phyloP scores from a whole-genome alignment of 2,113 vertebrate species.

The Pachypanchax playfairii region DNA sequence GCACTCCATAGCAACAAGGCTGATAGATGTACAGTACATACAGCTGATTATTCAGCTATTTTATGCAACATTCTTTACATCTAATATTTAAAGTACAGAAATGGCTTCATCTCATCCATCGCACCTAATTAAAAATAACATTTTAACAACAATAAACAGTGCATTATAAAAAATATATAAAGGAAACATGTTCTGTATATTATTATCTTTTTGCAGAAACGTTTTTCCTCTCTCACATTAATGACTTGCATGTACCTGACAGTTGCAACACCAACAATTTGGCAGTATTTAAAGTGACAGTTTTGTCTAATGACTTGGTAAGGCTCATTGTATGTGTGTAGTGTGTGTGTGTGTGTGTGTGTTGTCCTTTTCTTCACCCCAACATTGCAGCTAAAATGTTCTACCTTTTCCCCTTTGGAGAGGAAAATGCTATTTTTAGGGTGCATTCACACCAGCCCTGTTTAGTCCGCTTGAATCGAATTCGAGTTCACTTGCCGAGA shows the following conservation, averaged over 20 bases:
- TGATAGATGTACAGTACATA: background rate
- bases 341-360: constrained; percentile 1
- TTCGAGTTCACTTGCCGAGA: no score
- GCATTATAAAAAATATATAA: constrained; percentile 10
- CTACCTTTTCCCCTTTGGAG: constrained; percentile 26
- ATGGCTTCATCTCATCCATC: background rate
- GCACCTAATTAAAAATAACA: background rate
- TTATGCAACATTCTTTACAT: background rate
- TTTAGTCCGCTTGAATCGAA: no score
- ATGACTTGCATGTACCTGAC: constrained; percentile 41
- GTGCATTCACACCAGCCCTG: no score
- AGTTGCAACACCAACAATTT: constrained; percentile 35
- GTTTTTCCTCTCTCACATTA: constrained; percentile 39
- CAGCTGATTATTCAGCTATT: background rate
- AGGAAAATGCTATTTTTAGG: constrained; percentile 53
- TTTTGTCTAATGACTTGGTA: constrained; percentile 54
- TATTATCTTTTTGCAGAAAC: constrained; percentile 19
- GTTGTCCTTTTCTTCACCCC: constrained; percentile 37
- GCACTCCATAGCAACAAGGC: no score
- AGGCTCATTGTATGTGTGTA: constrained; percentile 14
- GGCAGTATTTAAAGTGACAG: constrained; percentile 31
- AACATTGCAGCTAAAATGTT: constrained; percentile 53
- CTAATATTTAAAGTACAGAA: background rate
- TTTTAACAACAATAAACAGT: background rate
- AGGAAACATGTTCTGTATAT: constrained; percentile 24